These are phyloP conservation scores for Macrotis lagotis DNA, from an alignment of 2,113 vertebrate genomes.

Conservation along the genomic window DNA sequence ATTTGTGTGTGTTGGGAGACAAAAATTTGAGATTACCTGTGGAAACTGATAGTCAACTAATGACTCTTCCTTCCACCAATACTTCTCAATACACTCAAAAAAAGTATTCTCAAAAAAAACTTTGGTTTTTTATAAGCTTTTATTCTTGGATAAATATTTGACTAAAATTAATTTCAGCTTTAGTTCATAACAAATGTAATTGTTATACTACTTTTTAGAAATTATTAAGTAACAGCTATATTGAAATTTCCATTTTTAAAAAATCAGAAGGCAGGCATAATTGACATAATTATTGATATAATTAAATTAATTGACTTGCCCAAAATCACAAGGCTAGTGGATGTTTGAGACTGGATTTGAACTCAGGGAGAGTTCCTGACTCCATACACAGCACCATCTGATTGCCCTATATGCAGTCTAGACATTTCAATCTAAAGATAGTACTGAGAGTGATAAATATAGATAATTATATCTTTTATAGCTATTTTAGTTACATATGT, in stretches of 20 bases:
- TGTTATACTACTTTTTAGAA: background rate
- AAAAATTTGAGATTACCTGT: too few species aligned
- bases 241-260: background rate
- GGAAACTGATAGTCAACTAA: slow-evolving; percentile 91
- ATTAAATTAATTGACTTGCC: background rate
- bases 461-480: background rate
- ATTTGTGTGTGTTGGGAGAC: too few species aligned
- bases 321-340: too few species aligned
- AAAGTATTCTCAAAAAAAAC: background rate
- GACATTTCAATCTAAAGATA: background rate
- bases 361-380: too few species aligned
- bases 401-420: too few species aligned
- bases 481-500: background rate
- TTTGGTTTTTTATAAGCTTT: slow-evolving; percentile 49
- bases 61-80: slow-evolving; percentile 87
- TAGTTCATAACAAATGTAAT: background rate
- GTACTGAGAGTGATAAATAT: background rate
- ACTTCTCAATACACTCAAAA: too few species aligned
- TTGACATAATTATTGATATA: background rate
- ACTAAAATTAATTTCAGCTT: slow-evolving; percentile 39
- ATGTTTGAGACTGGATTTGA: too few species aligned
- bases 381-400: too few species aligned
- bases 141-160: slow-evolving; percentile 48
- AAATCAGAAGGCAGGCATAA: background rate
- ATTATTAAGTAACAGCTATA: background rate